phyloP scores from a whole-genome alignment of 2,797 vertebrate genomes.

The Natrix natrix region DNA sequence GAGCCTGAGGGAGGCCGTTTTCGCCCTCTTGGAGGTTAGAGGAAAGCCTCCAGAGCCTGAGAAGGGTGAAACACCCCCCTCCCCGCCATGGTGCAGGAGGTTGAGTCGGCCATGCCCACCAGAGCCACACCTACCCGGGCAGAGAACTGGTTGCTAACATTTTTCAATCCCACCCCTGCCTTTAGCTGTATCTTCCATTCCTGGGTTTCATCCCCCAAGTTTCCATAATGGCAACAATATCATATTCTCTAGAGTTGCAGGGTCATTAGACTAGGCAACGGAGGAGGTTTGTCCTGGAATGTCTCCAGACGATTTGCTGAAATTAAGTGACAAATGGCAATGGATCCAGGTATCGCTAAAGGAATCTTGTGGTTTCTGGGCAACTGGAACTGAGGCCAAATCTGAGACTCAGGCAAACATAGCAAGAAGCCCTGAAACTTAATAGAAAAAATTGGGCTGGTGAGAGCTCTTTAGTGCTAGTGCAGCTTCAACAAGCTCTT shows the following conservation, averaged over 20 bases:
- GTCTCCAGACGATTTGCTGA: neutral
- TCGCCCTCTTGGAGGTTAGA: too few relatives aligned
- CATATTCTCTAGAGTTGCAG: neutral
- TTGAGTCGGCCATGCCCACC: too few relatives aligned
- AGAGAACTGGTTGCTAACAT: too few relatives aligned
- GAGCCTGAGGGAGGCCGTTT: too few relatives aligned
- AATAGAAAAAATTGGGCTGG: neutral
- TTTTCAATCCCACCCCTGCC: too few relatives aligned
- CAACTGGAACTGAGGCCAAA: constrained; percentile 4
- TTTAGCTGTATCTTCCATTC: neutral
- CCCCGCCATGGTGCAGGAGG: too few relatives aligned
- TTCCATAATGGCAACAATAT: neutral
- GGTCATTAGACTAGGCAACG: neutral
- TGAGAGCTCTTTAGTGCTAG: neutral
- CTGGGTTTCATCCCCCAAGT: neutral
- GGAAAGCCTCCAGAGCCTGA: too few relatives aligned
- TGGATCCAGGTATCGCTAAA: neutral
- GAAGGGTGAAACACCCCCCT: too few relatives aligned
- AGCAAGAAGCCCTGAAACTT: neutral
- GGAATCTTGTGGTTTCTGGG: constrained; percentile 7
- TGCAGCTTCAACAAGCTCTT: neutral
- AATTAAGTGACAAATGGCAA: constrained; percentile 12
- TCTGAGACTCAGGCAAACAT: neutral
- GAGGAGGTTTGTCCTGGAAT: neutral
- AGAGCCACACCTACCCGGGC: too few relatives aligned